Conservation (phyloP, 1,140 invertebrate species). For the Lordiphosa stackelbergi region DNA sequence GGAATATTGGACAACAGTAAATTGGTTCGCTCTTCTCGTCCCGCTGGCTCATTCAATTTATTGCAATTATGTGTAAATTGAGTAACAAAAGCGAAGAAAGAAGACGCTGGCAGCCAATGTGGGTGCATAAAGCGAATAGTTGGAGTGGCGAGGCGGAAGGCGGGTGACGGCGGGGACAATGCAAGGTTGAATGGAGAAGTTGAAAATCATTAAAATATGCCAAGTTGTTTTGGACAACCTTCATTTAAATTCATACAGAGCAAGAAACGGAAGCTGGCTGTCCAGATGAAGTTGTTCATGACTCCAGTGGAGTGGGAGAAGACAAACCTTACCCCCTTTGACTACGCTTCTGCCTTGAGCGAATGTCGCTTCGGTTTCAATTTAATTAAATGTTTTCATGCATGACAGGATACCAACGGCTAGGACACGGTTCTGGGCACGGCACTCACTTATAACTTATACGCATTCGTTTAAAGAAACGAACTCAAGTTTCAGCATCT, state of each 20-base stretch:
- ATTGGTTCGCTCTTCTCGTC: conserved; percentile 18
- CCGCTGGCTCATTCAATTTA: conserved; percentile 57
- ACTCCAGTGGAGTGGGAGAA: too few species aligned
- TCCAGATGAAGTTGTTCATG: conserved; percentile 7
- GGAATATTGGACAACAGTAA: conserved; percentile 26
- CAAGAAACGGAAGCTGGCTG: conserved; percentile 22
- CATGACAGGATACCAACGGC: conserved; percentile 52
- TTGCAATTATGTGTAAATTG: conserved; percentile 74
- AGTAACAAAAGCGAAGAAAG: conserved; percentile 60
- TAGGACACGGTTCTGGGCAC: conserved; percentile 17
- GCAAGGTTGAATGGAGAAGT: conserved; percentile 28
- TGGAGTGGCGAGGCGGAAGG: neutral
- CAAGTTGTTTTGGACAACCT: conserved; percentile 43
- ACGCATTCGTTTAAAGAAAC: conserved; percentile 63
- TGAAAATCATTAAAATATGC: conserved; percentile 54
- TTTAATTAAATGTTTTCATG: conserved; percentile 75
- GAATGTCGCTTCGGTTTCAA: conserved; percentile 55
- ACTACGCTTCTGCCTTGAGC: neutral
- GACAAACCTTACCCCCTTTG: neutral
- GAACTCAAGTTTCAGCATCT: conserved; percentile 4
- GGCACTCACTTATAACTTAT: conserved; percentile 47
- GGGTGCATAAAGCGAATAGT: neutral
- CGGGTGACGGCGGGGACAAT: conserved; percentile 11
- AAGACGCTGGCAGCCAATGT: conserved; percentile 21
- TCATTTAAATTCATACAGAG: conserved; percentile 65